phyloP scores from a whole-genome alignment of 2,888 invertebrate species.

The Andricus curvator region DNA sequence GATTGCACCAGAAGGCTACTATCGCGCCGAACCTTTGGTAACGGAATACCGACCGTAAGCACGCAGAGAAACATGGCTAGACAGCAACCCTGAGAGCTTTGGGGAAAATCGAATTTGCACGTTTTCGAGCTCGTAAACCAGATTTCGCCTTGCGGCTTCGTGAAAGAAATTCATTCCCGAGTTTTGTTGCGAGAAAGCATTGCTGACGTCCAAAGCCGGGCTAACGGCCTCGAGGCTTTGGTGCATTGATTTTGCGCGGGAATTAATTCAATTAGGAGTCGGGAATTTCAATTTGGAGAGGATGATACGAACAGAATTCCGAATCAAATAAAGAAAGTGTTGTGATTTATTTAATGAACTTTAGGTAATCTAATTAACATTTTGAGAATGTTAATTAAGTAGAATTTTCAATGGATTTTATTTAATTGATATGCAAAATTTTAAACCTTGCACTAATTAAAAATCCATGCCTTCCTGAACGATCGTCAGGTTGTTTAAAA shows the following conservation, averaged over 20 bases:
- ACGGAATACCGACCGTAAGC: not conserved
- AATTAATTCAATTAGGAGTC: constrained; percentile 5
- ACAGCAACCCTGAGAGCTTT: not conserved
- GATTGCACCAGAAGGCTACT: not conserved
- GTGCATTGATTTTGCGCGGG: constrained; percentile 4
- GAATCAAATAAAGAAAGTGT: not conserved
- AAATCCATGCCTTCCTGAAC: too few relatives aligned
- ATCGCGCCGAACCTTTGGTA: not conserved
- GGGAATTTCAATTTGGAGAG: constrained; percentile 6
- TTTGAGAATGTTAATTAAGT: not conserved
- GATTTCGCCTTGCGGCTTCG: constrained; percentile 34
- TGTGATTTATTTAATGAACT: not conserved
- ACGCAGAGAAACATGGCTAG: not conserved
- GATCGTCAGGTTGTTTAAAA: too few relatives aligned
- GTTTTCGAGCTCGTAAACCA: constrained; percentile 31
- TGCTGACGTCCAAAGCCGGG: constrained; percentile 22
- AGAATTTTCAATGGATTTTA: not conserved
- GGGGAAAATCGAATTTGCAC: constrained; percentile 17
- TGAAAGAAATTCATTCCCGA: constrained; percentile 29
- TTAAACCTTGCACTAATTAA: too few relatives aligned
- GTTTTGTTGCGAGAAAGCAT: constrained; percentile 26
- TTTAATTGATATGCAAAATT: not conserved
- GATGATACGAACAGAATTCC: not conserved
- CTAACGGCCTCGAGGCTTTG: constrained; percentile 25
- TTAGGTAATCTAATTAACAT: not conserved